Base-by-base conservation (phyloP, 2,113 vertebrate species). In the Pogona vitticeps region DNA sequence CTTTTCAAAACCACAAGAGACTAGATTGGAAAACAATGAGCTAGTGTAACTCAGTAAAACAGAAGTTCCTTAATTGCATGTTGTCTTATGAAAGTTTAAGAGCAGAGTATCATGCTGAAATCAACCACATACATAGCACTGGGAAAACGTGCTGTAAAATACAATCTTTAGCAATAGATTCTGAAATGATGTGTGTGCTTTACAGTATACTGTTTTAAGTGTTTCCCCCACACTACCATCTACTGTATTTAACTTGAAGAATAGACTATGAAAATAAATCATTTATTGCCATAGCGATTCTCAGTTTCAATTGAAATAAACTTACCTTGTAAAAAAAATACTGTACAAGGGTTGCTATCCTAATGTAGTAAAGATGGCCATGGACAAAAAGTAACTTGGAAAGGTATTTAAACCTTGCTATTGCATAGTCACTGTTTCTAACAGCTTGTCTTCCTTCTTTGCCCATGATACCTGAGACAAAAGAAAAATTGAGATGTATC, bases 271-370 rank as follows among this genome's bases (percentile, higher is more conserved):
- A 28, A 38, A 18, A 83, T 76, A 40, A 68, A 75, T 26, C 14
- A 3, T 38, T 31, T 2, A 0, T 1, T 65, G 59, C 58, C 83
- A 59, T 40, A 70, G 23, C 40, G 14, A 90, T 70, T 31, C 46
- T 40, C 42, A 73, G 0, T 65, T 18, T 59, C 9, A 89, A 65
- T 33, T 14, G 13, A 58, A 38, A 76, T 33, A 63, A 12, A 94
- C 96, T 93, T 92, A 99, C 98, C 98, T 99, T 99, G 96, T 99
- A 99, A 98, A 99, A 99, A 99, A 99, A 99, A 97, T 99, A 99
- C 97, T 99, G 98, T 97, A 99, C 99, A 97, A 99, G 98, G 70
- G 98, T 99, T 90, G 98, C 97, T 98, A 99, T 98, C 96, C 99
- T 98, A 97, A 99, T 97, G 95, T 99, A 99, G 96, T 99, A 99